Evolutionary conservation across 2,888 invertebrate genomes (phyloP).

Genomic region (Electrophaes corylata): DNA sequence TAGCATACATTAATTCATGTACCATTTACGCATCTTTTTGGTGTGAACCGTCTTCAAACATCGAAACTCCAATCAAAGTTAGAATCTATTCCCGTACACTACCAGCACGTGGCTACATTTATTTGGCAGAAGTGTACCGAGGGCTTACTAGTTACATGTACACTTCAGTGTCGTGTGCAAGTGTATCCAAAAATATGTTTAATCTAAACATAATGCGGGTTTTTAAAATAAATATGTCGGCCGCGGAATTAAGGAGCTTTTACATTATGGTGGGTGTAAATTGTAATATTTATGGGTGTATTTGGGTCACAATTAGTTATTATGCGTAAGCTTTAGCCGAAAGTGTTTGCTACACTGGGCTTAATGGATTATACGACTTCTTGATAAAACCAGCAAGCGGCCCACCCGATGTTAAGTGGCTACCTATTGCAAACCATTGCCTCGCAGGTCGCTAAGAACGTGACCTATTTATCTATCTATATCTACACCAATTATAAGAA

Average conservation of each 20-base stretch:
- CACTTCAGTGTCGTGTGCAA: slow-evolving; percentile 78
- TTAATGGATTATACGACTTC: slow-evolving; percentile 1
- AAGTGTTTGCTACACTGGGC: slow-evolving; percentile 18
- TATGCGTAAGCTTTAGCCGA: slow-evolving; percentile 12
- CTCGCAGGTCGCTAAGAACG: no score
- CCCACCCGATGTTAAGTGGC: no score
- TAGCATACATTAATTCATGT: no score
- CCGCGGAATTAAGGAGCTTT: slow-evolving; percentile 55
- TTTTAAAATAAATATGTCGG: slow-evolving; percentile 81
- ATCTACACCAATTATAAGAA: no score
- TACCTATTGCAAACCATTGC: no score
- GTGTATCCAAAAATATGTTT: slow-evolving; percentile 82
- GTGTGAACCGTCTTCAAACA: background rate
- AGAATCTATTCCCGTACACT: slow-evolving; percentile 20
- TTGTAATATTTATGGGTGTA: slow-evolving; percentile 29
- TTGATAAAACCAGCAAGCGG: no score
- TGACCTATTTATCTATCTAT: no score
- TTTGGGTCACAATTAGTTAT: slow-evolving; percentile 34
- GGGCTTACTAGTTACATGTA: slow-evolving; percentile 45
- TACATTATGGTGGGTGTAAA: slow-evolving; percentile 42
- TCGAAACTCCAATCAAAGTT: background rate
- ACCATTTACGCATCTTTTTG: no score
- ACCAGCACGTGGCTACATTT: slow-evolving; percentile 24
- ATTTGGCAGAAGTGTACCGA: slow-evolving; percentile 35
- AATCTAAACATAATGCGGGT: slow-evolving; percentile 79